Percentiles rank a stretch among this genome's conserved stretches.
phyloP scores from a whole-genome alignment of 2,797 vertebrate genomes.

The Acrossocheilus wenchowensis region DNA sequence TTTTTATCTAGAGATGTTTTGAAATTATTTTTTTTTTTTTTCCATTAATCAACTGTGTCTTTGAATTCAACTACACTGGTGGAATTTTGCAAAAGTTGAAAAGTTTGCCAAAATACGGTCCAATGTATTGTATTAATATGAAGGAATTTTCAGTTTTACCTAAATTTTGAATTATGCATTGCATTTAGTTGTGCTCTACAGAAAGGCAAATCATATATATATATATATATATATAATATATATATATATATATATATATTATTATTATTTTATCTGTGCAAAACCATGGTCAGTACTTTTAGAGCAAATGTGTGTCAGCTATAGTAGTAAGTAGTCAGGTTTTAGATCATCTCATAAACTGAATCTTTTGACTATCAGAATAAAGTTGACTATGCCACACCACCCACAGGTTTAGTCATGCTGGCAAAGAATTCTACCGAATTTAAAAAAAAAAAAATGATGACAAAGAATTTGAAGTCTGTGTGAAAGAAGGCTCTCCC shows the following conservation, averaged over 20 bases:
- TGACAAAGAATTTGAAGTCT: conserved; percentile 21
- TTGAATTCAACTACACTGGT: not conserved
- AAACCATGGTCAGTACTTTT: not conserved
- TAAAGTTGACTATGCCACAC: not conserved
- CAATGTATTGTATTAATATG: not conserved
- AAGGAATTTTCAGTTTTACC: not conserved
- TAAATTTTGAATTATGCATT: not conserved
- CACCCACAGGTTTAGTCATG: conserved; percentile 34
- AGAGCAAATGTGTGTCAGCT: not conserved
- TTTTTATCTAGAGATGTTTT: not conserved
- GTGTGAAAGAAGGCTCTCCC: conserved; percentile 27
- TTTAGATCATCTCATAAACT: not conserved
- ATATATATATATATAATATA: not conserved
- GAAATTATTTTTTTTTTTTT: not conserved
- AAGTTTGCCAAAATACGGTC: not conserved
- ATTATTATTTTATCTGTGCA: not conserved
- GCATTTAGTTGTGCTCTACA: not conserved
- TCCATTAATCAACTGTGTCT: not conserved
- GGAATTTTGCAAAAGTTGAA: not conserved
- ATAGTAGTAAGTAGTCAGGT: not conserved
- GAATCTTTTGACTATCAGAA: not conserved
- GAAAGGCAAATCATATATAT: not conserved
- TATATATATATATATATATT: not conserved
- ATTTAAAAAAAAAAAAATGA: not conserved
- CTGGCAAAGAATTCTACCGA: conserved; percentile 5